These are phyloP conservation scores for Coenobita brevimanus DNA, from an alignment of 1,140 invertebrate species.

Conservation along the genomic window DNA sequence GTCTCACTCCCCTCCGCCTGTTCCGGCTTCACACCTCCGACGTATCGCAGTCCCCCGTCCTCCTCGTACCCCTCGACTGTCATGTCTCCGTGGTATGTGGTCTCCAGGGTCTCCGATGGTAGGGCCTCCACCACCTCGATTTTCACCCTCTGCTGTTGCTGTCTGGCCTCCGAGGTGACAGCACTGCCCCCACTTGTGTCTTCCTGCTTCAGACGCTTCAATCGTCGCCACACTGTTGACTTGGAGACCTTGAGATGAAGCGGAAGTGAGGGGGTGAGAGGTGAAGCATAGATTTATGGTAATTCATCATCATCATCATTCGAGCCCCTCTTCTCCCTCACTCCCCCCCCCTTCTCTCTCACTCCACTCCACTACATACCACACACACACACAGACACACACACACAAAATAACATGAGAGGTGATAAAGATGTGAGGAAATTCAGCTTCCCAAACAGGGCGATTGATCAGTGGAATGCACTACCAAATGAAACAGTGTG, in stretches of 20 bases:
- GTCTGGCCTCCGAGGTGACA: not conserved
- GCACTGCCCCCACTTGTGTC: not conserved
- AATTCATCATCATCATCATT: no score
- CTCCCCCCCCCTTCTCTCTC: not conserved
- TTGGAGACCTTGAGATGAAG: not conserved
- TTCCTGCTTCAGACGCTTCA: conserved; percentile 17
- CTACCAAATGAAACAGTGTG: no score
- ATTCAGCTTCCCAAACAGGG: no score
- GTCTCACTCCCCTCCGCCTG: not conserved
- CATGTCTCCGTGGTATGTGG: not conserved
- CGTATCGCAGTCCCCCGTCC: no score
- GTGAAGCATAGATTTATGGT: no score
- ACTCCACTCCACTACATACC: not conserved
- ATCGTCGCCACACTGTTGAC: conserved; percentile 24
- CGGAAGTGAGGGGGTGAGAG: no score
- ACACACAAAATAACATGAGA: no score
- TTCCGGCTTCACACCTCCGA: not conserved
- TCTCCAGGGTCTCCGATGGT: not conserved
- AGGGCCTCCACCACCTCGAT: not conserved
- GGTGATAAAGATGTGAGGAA: no score
- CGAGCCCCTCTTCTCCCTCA: not conserved
- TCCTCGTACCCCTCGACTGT: no score
- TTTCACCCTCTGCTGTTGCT: not conserved
- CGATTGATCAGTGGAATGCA: no score
- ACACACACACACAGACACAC: no score